Evolutionary conservation across 2,113 vertebrate genomes (phyloP).

Genomic region (Axis porcinus): DNA sequence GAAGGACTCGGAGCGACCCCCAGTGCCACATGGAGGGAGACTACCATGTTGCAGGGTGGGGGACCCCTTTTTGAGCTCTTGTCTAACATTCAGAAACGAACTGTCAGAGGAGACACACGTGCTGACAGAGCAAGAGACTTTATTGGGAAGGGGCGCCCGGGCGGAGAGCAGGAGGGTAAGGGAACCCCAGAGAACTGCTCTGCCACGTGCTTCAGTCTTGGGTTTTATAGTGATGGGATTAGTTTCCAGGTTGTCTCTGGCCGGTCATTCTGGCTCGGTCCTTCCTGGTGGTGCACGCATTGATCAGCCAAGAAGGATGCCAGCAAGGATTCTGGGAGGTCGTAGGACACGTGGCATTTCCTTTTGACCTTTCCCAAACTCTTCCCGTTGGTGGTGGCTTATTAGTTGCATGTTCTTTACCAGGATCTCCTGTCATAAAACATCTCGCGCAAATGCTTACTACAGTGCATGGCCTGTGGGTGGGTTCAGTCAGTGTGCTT

Average conservation of each 20-base stretch:
- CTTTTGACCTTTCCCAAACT: neutral
- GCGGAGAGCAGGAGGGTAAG: neutral
- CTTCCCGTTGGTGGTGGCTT: neutral
- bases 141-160: neutral
- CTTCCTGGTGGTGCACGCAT: neutral
- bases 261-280: neutral
- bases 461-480: neutral
- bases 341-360: neutral
- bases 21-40: neutral
- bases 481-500: neutral
- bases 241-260: neutral
- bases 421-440: neutral
- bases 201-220: neutral
- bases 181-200: neutral
- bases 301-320: neutral
- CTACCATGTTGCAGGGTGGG: neutral
- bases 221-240: neutral
- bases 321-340: neutral
- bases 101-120: neutral
- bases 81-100: neutral
- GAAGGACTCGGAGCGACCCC: neutral
- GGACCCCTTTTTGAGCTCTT: neutral
- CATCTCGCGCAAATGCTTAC: fast-evolving
- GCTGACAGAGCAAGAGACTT: neutral
- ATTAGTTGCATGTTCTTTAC: neutral